Evolutionary conservation across 2,888 invertebrate species (phyloP).

Genomic region (Caenorhabditis wallacei): DNA sequence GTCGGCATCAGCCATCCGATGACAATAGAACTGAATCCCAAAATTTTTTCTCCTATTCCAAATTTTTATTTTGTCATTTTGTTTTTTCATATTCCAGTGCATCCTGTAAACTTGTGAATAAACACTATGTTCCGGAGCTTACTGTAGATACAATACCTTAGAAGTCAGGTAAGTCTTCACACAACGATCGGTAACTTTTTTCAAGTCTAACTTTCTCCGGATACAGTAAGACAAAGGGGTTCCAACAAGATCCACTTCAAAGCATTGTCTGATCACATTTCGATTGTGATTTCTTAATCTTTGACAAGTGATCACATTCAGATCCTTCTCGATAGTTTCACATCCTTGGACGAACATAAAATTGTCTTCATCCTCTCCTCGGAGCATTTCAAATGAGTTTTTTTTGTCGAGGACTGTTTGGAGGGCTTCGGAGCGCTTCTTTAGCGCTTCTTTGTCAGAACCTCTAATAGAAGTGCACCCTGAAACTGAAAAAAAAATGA

Average conservation of each 20-base stretch:
- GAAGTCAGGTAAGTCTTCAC: constrained; percentile 37
- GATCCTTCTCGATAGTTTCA: constrained; percentile 49
- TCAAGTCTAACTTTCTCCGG: constrained; percentile 25
- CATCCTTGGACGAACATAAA: constrained; percentile 52
- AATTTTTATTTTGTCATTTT: no score
- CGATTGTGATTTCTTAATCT: constrained; percentile 25
- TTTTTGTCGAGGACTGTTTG: constrained; percentile 49
- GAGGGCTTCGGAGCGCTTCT: constrained; percentile 48
- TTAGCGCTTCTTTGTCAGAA: no score
- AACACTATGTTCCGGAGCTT: background rate
- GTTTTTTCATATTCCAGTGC: no score
- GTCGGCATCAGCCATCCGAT: no score
- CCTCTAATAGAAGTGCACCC: no score
- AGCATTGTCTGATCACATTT: constrained; percentile 32
- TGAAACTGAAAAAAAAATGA: no score
- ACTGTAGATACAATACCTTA: constrained; percentile 1
- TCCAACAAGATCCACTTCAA: constrained; percentile 40
- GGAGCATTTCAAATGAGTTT: constrained; percentile 43
- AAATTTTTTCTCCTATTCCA: no score
- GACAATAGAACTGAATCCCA: no score
- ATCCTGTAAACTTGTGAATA: no score
- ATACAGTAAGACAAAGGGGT: constrained; percentile 50
- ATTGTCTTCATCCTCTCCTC: constrained; percentile 53
- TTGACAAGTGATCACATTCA: constrained; percentile 30
- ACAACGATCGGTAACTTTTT: constrained; percentile 32